Percentiles rank a stretch among this genome's conserved stretches.
These are phyloP conservation scores for Tupiocoris notatus DNA, from an alignment of 2,888 invertebrate genomes.

Conservation along the genomic window DNA sequence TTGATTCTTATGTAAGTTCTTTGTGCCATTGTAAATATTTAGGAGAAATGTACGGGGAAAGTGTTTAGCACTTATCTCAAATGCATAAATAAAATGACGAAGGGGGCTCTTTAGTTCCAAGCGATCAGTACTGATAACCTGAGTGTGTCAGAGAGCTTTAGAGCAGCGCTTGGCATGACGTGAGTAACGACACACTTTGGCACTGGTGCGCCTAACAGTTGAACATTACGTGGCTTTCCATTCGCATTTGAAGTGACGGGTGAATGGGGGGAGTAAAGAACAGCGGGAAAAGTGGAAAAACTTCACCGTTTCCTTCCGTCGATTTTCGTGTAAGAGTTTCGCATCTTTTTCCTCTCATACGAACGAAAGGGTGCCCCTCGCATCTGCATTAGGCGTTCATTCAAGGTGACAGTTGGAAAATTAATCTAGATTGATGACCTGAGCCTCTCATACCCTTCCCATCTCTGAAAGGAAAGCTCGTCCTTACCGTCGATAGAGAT, in stretches of 20 bases:
- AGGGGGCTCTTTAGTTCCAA: too few relatives aligned
- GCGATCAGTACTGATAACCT: not conserved
- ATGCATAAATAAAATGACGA: too few relatives aligned
- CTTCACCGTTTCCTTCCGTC: not conserved
- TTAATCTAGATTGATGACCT: slow-evolving; percentile 26
- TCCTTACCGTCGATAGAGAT: slow-evolving; percentile 3
- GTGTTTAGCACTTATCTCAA: too few relatives aligned
- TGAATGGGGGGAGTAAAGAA: not conserved
- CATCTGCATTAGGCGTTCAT: slow-evolving; percentile 29
- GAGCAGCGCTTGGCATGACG: not conserved
- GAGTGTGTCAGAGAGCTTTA: not conserved
- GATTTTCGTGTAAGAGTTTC: not conserved
- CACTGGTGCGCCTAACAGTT: not conserved
- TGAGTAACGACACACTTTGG: not conserved
- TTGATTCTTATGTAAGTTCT: too few relatives aligned
- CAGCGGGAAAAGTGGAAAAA: not conserved
- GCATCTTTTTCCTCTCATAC: not conserved
- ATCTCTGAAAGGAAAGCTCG: not conserved
- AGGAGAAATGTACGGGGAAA: too few relatives aligned
- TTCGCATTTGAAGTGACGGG: not conserved
- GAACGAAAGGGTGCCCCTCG: not conserved
- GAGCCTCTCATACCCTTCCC: not conserved
- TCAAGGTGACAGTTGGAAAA: slow-evolving; percentile 26
- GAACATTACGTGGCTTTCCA: not conserved
- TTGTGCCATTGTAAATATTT: too few relatives aligned